Percentiles rank a stretch among this genome's conserved stretches.
phyloP scores from a whole-genome alignment of 2,113 vertebrate genomes.

The Campylomormyrus tamandua region DNA sequence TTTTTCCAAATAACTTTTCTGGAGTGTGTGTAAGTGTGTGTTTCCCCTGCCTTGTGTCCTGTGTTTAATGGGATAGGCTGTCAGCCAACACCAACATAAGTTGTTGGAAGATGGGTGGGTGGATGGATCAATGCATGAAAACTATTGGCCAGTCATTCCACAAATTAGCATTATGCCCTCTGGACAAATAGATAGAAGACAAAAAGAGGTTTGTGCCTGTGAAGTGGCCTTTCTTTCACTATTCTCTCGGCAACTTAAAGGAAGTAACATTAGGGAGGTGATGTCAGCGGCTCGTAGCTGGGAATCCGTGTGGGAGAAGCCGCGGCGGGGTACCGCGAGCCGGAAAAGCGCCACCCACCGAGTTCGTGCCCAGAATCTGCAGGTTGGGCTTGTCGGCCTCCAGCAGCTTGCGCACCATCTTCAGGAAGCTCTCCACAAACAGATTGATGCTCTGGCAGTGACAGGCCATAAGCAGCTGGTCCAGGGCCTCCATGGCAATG shows the following conservation, averaged over 20 bases:
- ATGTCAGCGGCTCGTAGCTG: not conserved
- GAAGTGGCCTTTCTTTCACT: not conserved
- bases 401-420: slow-evolving; percentile 94
- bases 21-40: not conserved
- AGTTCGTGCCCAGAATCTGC: slow-evolving; percentile 75
- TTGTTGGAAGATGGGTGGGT: not conserved
- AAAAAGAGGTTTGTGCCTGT: not conserved
- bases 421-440: slow-evolving; percentile 94
- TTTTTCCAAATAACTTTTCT: not conserved
- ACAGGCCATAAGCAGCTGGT: slow-evolving; percentile 94
- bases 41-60: not conserved
- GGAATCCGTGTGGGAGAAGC: not conserved
- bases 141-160: not conserved
- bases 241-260: not conserved
- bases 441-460: slow-evolving; percentile 98
- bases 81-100: not conserved
- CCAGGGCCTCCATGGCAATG: slow-evolving; percentile 94
- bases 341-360: slow-evolving; percentile 39
- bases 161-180: not conserved
- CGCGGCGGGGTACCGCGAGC: not conserved
- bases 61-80: not conserved
- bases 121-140: not conserved
- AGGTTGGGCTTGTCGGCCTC: slow-evolving; percentile 88
- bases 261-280: not conserved
- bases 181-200: not conserved